Conservation (phyloP, 2,113 vertebrate genomes). For the Limanda limanda region DNA sequence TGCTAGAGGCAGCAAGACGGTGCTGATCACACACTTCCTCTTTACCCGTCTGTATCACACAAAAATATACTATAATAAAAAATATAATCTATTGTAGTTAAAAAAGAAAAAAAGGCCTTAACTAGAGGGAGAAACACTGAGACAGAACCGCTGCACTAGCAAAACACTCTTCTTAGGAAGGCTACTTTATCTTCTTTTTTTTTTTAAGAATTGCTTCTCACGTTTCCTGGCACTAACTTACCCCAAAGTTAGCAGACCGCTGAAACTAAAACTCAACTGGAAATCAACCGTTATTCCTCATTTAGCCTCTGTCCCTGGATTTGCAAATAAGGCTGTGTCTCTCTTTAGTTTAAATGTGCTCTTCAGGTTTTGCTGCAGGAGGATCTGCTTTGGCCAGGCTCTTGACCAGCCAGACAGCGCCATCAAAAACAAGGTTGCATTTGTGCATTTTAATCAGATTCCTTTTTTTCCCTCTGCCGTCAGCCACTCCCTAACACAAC, state of each 20-base stretch:
- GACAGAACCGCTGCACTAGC: constrained; percentile 66
- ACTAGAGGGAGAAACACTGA: constrained; percentile 76
- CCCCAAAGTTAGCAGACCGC: constrained; percentile 25
- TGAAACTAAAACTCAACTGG: constrained; percentile 29
- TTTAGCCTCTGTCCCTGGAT: constrained; percentile 40
- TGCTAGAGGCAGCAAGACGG: constrained; percentile 51
- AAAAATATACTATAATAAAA: constrained; percentile 83
- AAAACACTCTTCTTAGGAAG: constrained; percentile 58
- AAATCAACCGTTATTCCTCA: constrained; percentile 42
- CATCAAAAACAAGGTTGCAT: constrained; percentile 80
- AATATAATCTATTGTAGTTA: constrained; percentile 81
- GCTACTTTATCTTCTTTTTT: constrained; percentile 24
- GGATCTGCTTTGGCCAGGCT: constrained; percentile 61
- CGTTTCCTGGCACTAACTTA: constrained; percentile 21
- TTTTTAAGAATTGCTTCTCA: constrained; percentile 29
- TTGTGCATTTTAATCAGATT: constrained; percentile 77
- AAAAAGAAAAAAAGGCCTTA: constrained; percentile 79
- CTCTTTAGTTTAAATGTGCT: constrained; percentile 61
- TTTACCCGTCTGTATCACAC: constrained; percentile 74
- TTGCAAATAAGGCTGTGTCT: constrained; percentile 62
- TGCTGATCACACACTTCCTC: constrained; percentile 68
- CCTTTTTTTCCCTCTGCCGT: constrained; percentile 32
- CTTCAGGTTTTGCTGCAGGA: constrained; percentile 61
- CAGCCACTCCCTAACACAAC: constrained; percentile 30
- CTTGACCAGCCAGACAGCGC: constrained; percentile 71